Base-by-base conservation (phyloP, 2,888 invertebrate genomes). In the Lacanobia oleracea region DNA sequence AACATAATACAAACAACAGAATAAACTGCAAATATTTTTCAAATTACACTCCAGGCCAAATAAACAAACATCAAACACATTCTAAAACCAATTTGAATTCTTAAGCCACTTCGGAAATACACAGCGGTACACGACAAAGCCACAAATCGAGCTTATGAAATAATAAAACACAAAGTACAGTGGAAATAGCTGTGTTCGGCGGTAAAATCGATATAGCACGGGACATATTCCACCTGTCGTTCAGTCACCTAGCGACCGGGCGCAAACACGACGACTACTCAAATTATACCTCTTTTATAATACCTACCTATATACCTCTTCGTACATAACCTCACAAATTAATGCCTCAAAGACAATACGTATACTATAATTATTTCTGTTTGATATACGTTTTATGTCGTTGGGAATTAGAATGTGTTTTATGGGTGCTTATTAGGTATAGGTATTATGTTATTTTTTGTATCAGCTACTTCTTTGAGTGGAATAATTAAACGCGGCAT, bases 221-320 rank as follows among this genome's bases (percentile, higher is more conserved):
- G 90, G 91, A 93, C 86, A 82, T 78, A 71, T 79, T 79, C 86
- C 93, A 92, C 91, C 91, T 93, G 93, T 78, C 88, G 83, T 79
- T 76, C 54, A 64, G 91, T 93, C 88, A 87, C 92, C 93, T 92
- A 92, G 94, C 93, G 89, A 94, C 94, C 82, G 79, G 76, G 73
- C 74, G 74, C 93, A 93, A 94, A 94, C 93, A 93, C 60, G 76
- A 74, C 83, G 69, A 79, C 75, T 77, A 85, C 86, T 87, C 85
- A 87, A 91, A 90, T 91, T 89, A 83, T 82, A 82, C 70, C 33
- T 50, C 33, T 57, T 66, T 67, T 65, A 65, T 64, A 57, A 45
- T n/a, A 61, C 67, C 40, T 65, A 68, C 40, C n/a, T 63, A 48
- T 54, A 48, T 60, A 51, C 57, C 12, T 45, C 40, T 59, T 53